Evolutionary conservation across 2,888 invertebrate species (phyloP).

Genomic region (Aleiodes testaceus): DNA sequence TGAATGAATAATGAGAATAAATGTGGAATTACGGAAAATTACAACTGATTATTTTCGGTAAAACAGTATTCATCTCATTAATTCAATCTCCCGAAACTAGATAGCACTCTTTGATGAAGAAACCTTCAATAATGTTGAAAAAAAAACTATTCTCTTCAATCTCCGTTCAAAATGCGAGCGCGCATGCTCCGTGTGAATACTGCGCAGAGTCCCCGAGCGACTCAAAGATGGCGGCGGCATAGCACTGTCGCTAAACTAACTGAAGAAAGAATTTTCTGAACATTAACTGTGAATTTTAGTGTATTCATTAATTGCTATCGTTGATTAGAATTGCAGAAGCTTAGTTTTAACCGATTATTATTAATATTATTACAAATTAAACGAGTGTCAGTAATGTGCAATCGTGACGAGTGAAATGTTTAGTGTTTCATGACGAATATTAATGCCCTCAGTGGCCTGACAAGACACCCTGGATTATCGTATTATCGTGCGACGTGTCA

Average conservation of each 20-base stretch:
- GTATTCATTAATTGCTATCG: neutral
- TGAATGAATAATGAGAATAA: too few species aligned
- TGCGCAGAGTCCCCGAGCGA: conserved; percentile 17
- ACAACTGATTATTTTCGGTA: too few species aligned
- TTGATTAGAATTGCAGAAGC: neutral
- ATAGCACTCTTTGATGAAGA: too few species aligned
- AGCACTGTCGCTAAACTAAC: conserved; percentile 55
- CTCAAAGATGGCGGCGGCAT: conserved; percentile 64
- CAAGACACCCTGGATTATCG: conserved; percentile 49
- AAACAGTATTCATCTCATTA: too few species aligned
- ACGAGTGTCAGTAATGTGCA: conserved; percentile 8
- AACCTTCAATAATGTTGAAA: too few species aligned
- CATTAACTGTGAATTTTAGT: conserved; percentile 29
- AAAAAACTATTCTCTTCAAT: too few species aligned
- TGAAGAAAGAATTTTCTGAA: conserved; percentile 38
- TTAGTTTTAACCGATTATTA: neutral
- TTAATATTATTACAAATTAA: neutral
- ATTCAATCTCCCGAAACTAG: too few species aligned
- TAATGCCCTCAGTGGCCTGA: conserved; percentile 57
- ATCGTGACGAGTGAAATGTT: conserved; percentile 56
- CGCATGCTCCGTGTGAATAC: conserved; percentile 29
- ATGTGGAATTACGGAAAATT: too few species aligned
- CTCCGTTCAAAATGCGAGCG: neutral
- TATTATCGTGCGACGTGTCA: conserved; percentile 55
- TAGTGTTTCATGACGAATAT: conserved; percentile 64